Base-by-base conservation (phyloP, 2,888 invertebrate genomes). In the Hypomecis punctinalis region DNA sequence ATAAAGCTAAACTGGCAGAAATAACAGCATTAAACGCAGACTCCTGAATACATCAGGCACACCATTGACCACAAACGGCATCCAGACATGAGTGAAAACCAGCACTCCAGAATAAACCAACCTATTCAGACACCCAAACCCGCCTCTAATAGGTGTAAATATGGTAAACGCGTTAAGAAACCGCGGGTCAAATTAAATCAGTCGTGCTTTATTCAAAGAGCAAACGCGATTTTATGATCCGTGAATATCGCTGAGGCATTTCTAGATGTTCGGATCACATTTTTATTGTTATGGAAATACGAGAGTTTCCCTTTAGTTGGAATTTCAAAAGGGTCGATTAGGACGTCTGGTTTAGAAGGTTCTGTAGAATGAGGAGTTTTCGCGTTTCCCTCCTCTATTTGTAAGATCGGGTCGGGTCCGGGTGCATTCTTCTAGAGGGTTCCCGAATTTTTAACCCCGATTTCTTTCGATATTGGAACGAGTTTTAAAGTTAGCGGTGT, bases 241-340 rank as follows among this genome's bases (percentile, higher is more conserved):
- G 92, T 91, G 93, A 93, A 93, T 91, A 92, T 90, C 91, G 88
- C 89, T 76, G 86, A 88, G 86, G 91, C 91, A 91, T 92, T 91
- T 89, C 90, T 91, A 90, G 92, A 91, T 91, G 91, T 91, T 90
- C 85, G 89, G 89, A 92, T 91, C 91, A 90, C 87, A 89, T 92
- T 93, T 92, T 93, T 92, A 93, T 93, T 93, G 93, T 93, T 90
- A 93, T 93, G 91, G 91, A 91, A 93, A 93, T 91, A 86, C 84
- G 47, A 56, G 91, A 89, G 90, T 90, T 92, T 91, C 84, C 91
- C 88, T 91, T 91, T 92, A 93, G 91, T 91, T 90, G 89, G 90
- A 88, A 90, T 91, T 91, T 91, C 91, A 88, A 92, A 93, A 91
- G 91, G 92, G 93, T 87, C 91, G 91, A 91, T 92, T 92, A 91